Evolutionary conservation across 1,140 invertebrate species (phyloP).

Genomic region (Eumeta japonica): DNA sequence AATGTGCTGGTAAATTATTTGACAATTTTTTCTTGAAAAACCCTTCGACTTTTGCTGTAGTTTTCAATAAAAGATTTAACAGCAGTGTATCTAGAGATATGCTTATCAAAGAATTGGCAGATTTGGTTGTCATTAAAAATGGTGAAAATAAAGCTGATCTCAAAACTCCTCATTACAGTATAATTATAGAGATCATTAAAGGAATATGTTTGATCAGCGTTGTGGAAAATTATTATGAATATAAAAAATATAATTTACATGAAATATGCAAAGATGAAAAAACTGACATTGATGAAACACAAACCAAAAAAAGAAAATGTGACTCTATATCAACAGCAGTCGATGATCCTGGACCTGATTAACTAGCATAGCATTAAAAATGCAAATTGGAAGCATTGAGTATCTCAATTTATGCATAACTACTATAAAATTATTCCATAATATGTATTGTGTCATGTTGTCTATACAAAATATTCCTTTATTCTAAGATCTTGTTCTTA

Average conservation of each 20-base stretch:
- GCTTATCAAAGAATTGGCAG: conserved; percentile 70
- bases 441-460: too few species aligned
- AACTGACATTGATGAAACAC: neutral
- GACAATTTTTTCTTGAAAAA: conserved; percentile 73
- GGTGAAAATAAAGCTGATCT: conserved; percentile 72
- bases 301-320: neutral
- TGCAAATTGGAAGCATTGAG: too few species aligned
- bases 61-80: conserved; percentile 81
- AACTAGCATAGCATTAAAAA: too few species aligned
- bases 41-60: conserved; percentile 72
- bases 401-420: too few species aligned
- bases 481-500: too few species aligned
- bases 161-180: conserved; percentile 71
- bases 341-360: too few species aligned
- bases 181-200: conserved; percentile 78
- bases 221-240: conserved; percentile 65
- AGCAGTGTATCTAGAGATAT: conserved; percentile 68
- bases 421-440: too few species aligned
- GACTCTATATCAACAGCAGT: too few species aligned
- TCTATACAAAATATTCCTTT: too few species aligned
- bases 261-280: conserved; percentile 3
- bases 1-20: conserved; percentile 63
- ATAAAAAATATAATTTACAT: conserved; percentile 66
- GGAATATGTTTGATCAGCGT: conserved; percentile 65
- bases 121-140: conserved; percentile 67